Evolutionary conservation across 2,797 vertebrate species (phyloP).

Genomic region (Onychomys torridus): DNA sequence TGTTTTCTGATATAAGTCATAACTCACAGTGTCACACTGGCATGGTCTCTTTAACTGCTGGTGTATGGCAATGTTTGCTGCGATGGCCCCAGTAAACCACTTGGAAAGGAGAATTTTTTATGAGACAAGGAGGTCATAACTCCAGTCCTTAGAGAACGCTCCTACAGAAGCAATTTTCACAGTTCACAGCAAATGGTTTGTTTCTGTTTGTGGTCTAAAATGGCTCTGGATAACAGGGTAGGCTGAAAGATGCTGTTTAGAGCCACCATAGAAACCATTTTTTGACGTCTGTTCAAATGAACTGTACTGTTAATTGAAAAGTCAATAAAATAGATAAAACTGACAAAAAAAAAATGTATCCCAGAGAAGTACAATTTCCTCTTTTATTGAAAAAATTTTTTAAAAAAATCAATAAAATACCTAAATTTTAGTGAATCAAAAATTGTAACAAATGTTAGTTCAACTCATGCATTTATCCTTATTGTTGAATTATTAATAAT

Average conservation of each 20-base stretch:
- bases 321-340: constrained; percentile 59
- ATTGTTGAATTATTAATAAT: constrained; percentile 34
- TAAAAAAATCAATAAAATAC: constrained; percentile 7
- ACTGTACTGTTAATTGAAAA: constrained; percentile 61
- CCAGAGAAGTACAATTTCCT: constrained; percentile 32
- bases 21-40: constrained; percentile 52
- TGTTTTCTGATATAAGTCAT: constrained; percentile 66
- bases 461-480: neutral
- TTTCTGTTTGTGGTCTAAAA: constrained; percentile 54
- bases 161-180: constrained; percentile 58
- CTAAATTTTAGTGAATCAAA: constrained; percentile 48
- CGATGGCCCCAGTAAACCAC: constrained; percentile 7
- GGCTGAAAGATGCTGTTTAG: constrained; percentile 59
- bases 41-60: constrained; percentile 56
- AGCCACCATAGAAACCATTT: constrained; percentile 60
- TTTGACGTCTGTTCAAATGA: constrained; percentile 48
- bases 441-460: constrained; percentile 35
- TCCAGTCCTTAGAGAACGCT: constrained; percentile 24
- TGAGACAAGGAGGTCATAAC: constrained; percentile 47
- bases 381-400: neutral
- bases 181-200: constrained; percentile 54
- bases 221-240: constrained; percentile 40
- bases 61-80: constrained; percentile 52
- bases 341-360: constrained; percentile 24
- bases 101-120: constrained; percentile 57